Evolutionary conservation across 1,140 invertebrate species (phyloP), one percentile per base, ranked within the genome.

Genomic region (Pseudachorutes palmiensis): DNA sequence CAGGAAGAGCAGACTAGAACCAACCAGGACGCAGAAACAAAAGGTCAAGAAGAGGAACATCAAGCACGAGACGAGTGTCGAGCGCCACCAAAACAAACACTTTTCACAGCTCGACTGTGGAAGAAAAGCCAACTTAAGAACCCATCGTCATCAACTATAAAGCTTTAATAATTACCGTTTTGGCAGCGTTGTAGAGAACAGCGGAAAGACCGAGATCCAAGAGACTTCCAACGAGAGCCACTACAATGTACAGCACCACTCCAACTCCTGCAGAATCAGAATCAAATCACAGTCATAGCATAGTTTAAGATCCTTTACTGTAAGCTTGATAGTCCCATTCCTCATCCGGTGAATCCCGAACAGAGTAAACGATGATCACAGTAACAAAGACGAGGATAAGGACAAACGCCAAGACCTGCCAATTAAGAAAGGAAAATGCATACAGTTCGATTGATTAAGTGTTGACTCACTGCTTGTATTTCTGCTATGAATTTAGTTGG

Each of bases 401-500:
- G 5, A 61, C 12, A 22, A 5, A 9, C 12, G 59, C 14, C 22
- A 61, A 33, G 28, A 29, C 59, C 59, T 31, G 30, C 14, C 5
- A 57, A 14, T 57, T 5, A 14, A 26, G 24, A 9, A 12, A 57
- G 5, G 9, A 57, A 57, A n/a, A 57, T 57, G 5, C 26, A 24
- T 12, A 26, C 9, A n/a, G 9, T 57, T 57, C 14, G 26, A 9
- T 57, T 5, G 9, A 57, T 9, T 14, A 57, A n/a, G n/a, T n/a
- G 3, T 9, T 14, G 3, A 57, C 51, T 57, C 5, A 57, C 51
- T 9, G 24, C 26, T 12, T 61, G 59, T 3, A 61, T 61, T 61
- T 61, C 59, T 19, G 14, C 59, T 28, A 61, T 16, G 59, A 61
- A 61, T 61, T 29, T 61, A 2, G 59, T 30, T 29, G 59, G 59